phyloP scores from a whole-genome alignment of 1,140 invertebrate genomes.

The Drosophila kohkoa region DNA sequence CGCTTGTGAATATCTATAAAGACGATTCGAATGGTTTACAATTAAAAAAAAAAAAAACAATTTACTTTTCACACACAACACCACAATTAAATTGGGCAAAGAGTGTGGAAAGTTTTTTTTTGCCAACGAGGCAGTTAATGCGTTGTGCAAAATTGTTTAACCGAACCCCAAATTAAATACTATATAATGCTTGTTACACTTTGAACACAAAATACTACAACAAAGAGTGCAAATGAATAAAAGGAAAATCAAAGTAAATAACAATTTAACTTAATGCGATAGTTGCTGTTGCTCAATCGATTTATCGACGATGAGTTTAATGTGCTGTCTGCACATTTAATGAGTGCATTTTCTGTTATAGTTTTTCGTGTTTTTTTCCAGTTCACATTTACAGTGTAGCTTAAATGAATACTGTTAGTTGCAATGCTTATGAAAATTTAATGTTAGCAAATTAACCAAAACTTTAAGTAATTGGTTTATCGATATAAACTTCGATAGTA shows the following conservation, averaged over 20 bases:
- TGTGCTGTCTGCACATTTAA: background rate
- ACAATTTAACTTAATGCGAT: slow-evolving; percentile 25
- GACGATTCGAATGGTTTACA: slow-evolving; percentile 7
- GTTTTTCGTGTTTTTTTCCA: background rate
- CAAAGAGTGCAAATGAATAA: slow-evolving; percentile 16
- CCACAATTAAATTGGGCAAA: background rate
- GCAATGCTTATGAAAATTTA: too few relatives aligned
- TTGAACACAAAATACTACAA: background rate
- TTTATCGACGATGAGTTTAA: slow-evolving; percentile 2
- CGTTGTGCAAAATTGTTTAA: slow-evolving; percentile 41
- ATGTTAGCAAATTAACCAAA: too few relatives aligned
- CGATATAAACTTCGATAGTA: too few relatives aligned
- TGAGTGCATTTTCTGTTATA: background rate
- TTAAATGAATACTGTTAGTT: background rate
- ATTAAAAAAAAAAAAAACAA: background rate
- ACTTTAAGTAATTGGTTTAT: too few relatives aligned
- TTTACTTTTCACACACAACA: slow-evolving; percentile 12
- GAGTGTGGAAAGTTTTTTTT: slow-evolving; percentile 30
- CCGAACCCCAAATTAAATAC: slow-evolving; percentile 36
- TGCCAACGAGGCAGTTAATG: slow-evolving; percentile 34
- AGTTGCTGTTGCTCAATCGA: slow-evolving; percentile 2
- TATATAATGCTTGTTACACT: slow-evolving; percentile 22
- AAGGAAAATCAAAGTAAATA: slow-evolving; percentile 11
- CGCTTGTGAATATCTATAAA: slow-evolving; percentile 88
- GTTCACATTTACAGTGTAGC: background rate